A percentile compares a stretch with the other conserved stretches of the same genome.
Conservation (phyloP, 2,888 invertebrate species). For the Plagiodera versicolora region DNA sequence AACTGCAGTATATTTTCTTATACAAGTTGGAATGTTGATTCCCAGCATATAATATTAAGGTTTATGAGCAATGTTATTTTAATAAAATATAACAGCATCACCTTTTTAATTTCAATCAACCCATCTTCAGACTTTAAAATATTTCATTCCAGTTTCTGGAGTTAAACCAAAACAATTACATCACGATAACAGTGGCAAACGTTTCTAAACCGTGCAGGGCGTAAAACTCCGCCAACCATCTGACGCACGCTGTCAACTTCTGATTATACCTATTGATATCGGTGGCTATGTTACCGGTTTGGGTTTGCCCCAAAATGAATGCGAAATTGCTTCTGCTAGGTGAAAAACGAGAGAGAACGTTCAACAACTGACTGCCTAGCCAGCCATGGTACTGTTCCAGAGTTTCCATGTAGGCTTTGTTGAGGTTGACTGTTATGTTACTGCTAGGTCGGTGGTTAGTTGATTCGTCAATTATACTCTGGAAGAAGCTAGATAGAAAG, state of each 20-base stretch:
- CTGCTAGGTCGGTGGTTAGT: slow-evolving; percentile 55
- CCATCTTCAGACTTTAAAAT: too few species aligned
- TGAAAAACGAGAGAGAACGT: slow-evolving; percentile 53
- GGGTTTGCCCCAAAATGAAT: slow-evolving; percentile 31
- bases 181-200: slow-evolving; percentile 2
- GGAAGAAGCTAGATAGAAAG: slow-evolving; percentile 64
- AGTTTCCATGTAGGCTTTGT: slow-evolving; percentile 69
- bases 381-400: slow-evolving; percentile 76
- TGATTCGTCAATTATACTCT: slow-evolving; percentile 59
- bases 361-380: slow-evolving; percentile 73
- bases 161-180: background rate
- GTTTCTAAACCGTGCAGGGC: slow-evolving; percentile 59
- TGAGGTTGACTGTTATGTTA: slow-evolving; percentile 65
- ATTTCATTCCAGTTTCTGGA: slow-evolving; percentile 43
- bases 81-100: background rate
- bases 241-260: slow-evolving; percentile 62
- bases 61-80: slow-evolving; percentile 1
- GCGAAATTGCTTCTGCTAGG: slow-evolving; percentile 42
- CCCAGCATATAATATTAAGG: background rate
- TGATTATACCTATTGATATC: slow-evolving; percentile 57
- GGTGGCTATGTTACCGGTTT: slow-evolving; percentile 40
- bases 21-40: background rate
- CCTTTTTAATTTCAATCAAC: too few species aligned
- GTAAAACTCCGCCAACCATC: slow-evolving; percentile 64
- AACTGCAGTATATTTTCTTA: background rate